A percentile compares a stretch with the other conserved stretches of the same genome.
phyloP scores from a whole-genome alignment of 2,113 vertebrate genomes.

The Brachyhypopomus occidentalis region DNA sequence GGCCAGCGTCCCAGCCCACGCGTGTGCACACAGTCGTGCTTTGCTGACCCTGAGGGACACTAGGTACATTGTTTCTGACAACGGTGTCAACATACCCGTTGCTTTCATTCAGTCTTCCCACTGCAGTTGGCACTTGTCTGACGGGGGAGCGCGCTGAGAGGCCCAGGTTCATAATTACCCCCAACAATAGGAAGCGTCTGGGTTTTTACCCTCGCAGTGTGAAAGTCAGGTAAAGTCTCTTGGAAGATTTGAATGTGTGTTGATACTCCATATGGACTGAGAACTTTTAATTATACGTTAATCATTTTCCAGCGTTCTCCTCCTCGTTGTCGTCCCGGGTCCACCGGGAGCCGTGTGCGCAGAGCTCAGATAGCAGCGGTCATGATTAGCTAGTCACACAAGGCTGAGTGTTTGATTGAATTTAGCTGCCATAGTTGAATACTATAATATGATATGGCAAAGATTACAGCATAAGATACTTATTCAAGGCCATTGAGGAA shows the following conservation, averaged over 20 bases:
- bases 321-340: neutral
- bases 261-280: slow-evolving; percentile 33
- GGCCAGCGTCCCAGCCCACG: neutral
- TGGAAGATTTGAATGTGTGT: slow-evolving; percentile 28
- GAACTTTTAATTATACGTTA: slow-evolving; percentile 57
- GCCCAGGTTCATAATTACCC: neutral
- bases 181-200: neutral
- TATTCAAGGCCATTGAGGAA: slow-evolving; percentile 14
- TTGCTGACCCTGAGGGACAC: slow-evolving; percentile 25
- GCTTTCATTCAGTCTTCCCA: neutral
- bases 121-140: neutral
- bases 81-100: slow-evolving; percentile 39
- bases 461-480: slow-evolving; percentile 26
- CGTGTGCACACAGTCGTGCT: neutral
- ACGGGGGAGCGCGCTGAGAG: neutral
- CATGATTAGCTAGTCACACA: slow-evolving; percentile 54
- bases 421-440: slow-evolving; percentile 46
- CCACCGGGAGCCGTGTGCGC: slow-evolving; percentile 40
- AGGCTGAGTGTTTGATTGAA: slow-evolving; percentile 54
- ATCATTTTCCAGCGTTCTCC: slow-evolving; percentile 47
- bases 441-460: slow-evolving; percentile 38
- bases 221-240: slow-evolving; percentile 38
- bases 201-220: slow-evolving; percentile 20
- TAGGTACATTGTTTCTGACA: slow-evolving; percentile 37
- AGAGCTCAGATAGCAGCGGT: slow-evolving; percentile 42